phyloP scores from a whole-genome alignment of 2,888 invertebrate species.

The Phortica magna region DNA sequence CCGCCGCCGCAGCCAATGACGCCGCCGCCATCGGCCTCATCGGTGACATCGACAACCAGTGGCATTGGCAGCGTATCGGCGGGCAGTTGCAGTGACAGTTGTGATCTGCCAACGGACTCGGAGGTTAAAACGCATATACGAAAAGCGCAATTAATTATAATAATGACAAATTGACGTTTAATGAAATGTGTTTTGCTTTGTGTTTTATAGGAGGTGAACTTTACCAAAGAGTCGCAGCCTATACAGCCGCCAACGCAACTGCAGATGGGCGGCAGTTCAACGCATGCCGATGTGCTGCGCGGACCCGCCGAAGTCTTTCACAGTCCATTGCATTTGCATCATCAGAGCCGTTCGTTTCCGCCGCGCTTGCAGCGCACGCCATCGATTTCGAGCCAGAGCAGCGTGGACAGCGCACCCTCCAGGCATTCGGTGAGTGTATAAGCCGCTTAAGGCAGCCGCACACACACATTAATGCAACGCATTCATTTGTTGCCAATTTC shows the following conservation, averaged over 20 bases:
- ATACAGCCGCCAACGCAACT: slow-evolving; percentile 81
- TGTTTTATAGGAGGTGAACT: slow-evolving; percentile 81
- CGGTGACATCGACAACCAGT: slow-evolving; percentile 76
- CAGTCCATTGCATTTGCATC: slow-evolving; percentile 81
- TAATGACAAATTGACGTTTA: too few relatives aligned
- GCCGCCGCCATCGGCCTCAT: slow-evolving; percentile 77
- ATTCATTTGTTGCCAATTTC: slow-evolving; percentile 1
- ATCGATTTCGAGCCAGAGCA: slow-evolving; percentile 90
- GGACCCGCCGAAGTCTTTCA: slow-evolving; percentile 81
- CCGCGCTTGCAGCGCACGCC: slow-evolving; percentile 87
- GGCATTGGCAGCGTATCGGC: slow-evolving; percentile 74
- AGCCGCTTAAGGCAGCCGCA: neutral
- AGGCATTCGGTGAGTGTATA: slow-evolving; percentile 78
- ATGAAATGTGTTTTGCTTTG: slow-evolving; percentile 15
- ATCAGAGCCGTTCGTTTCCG: slow-evolving; percentile 85
- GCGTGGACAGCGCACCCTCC: slow-evolving; percentile 86
- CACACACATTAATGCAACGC: neutral
- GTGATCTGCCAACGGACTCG: slow-evolving; percentile 76
- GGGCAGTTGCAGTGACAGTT: slow-evolving; percentile 76
- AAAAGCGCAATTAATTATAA: too few relatives aligned
- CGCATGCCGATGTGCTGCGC: slow-evolving; percentile 76
- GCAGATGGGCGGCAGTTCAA: slow-evolving; percentile 67
- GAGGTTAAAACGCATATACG: slow-evolving; percentile 70
- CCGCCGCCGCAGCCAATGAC: slow-evolving; percentile 73
- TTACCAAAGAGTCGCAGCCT: slow-evolving; percentile 82